Conservation (phyloP, 2,888 invertebrate genomes). For the Ommatoiulus sabulosus region DNA sequence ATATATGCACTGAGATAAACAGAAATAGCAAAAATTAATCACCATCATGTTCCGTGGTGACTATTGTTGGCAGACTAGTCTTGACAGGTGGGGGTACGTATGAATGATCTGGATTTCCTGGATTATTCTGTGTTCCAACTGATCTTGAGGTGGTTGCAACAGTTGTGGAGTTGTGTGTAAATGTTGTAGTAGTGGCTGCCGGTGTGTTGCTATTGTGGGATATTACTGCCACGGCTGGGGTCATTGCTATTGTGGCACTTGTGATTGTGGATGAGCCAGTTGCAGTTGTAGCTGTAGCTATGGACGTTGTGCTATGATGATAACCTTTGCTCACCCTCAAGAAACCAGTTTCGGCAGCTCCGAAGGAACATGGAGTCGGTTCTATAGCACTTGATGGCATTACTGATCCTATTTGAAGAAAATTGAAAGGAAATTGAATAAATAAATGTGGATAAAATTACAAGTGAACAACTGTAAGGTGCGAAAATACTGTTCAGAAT, state of each 20-base stretch:
- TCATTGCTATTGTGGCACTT: conserved; percentile 47
- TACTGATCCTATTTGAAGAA: background rate
- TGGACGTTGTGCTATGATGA: conserved; percentile 31
- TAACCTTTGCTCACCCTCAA: background rate
- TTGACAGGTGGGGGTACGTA: background rate
- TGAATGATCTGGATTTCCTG: background rate
- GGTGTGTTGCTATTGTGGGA: background rate
- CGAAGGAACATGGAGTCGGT: background rate
- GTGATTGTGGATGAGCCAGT: background rate
- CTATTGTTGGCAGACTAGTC: conserved; percentile 56
- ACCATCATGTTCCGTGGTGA: conserved; percentile 57
- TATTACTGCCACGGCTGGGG: background rate
- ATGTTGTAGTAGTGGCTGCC: background rate
- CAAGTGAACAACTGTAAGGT: no score
- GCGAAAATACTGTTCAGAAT: no score
- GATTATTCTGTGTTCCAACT: background rate
- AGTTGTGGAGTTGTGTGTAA: background rate
- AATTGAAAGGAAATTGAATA: background rate
- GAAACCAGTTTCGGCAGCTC: conserved; percentile 2
- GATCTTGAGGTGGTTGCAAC: background rate
- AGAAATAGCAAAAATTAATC: background rate
- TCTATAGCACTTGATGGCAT: background rate
- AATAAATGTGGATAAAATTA: no score
- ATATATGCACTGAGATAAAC: no score
- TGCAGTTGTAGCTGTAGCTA: conserved; percentile 41